Evolutionary conservation across 2,113 vertebrate genomes (phyloP).

Genomic region (Barnardius zonarius): DNA sequence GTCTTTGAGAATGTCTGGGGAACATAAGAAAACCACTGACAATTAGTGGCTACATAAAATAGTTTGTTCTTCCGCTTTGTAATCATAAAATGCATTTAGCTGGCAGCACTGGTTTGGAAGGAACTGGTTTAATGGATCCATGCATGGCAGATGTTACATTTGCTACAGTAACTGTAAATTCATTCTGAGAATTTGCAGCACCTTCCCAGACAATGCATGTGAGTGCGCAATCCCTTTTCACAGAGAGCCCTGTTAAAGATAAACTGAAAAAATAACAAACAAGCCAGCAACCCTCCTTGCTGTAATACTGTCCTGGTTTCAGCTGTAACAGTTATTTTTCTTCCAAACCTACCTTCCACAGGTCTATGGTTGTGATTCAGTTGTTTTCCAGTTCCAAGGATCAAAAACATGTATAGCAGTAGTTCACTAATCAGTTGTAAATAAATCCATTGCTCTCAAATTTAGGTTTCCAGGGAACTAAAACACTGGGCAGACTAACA

Average conservation of each 20-base stretch:
- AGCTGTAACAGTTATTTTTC: background rate
- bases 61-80: slow-evolving; percentile 36
- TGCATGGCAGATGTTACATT: slow-evolving; percentile 17
- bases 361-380: background rate
- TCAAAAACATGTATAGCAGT: background rate
- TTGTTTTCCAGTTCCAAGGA: background rate
- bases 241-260: background rate
- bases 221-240: background rate
- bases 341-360: background rate
- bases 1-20: slow-evolving; percentile 39
- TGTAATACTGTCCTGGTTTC: background rate
- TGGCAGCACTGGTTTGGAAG: slow-evolving; percentile 7
- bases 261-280: background rate
- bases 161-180: background rate
- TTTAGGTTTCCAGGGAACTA: background rate
- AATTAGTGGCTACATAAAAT: slow-evolving; percentile 52
- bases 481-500: background rate
- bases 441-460: background rate
- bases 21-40: slow-evolving; percentile 59
- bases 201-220: background rate
- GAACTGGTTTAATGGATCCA: background rate
- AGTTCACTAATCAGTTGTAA: background rate
- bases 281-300: background rate
- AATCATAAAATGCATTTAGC: slow-evolving; percentile 31
- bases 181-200: slow-evolving; percentile 9